These are phyloP conservation scores for Lepidocolaptes lacrymiger DNA, from an alignment of 2,797 vertebrate genomes.

Conservation along the genomic window DNA sequence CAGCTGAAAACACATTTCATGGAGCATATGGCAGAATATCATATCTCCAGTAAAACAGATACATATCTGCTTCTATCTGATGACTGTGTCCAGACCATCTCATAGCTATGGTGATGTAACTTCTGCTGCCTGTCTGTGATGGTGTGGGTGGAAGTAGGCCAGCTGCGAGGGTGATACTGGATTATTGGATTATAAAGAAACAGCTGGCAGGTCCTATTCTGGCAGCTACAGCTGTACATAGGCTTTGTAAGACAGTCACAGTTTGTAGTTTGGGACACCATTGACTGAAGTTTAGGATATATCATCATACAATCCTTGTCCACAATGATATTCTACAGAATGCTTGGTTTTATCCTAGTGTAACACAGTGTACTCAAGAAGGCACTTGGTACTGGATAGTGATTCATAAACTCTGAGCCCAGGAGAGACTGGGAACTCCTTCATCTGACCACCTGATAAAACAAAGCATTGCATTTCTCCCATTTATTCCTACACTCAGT, in stretches of 20 bases:
- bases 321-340: neutral
- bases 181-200: neutral
- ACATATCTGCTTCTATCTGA: neutral
- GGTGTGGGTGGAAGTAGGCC: neutral
- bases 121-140: neutral
- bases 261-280: neutral
- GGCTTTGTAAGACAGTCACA: neutral
- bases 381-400: neutral
- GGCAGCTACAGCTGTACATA: neutral
- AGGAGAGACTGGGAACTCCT: neutral
- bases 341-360: neutral
- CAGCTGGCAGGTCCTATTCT: neutral
- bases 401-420: neutral
- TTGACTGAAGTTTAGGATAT: neutral
- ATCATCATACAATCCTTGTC: neutral
- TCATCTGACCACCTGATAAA: neutral
- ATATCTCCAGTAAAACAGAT: neutral
- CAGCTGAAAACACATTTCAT: neutral
- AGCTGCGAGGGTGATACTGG: rapidly evolving
- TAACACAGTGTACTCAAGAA: neutral
- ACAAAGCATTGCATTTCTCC: neutral
- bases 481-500: neutral
- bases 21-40: neutral
- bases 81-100: neutral
- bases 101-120: neutral